Evolutionary conservation across 2,888 invertebrate species (phyloP), one percentile per base, ranked within the genome.

Genomic region (Ectemnius lituratus): DNA sequence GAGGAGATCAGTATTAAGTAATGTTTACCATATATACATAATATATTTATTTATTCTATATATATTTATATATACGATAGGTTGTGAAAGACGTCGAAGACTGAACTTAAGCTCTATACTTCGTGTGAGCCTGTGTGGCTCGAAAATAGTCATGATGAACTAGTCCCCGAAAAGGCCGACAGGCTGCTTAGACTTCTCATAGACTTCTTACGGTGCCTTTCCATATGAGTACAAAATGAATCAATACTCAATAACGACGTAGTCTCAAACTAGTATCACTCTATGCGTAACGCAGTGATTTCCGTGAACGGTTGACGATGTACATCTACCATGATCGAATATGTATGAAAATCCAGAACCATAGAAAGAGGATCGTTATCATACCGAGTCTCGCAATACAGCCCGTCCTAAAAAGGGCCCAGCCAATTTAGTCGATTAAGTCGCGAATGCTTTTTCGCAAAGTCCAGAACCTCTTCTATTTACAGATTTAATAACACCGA

Each of bases 131-230:
- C 77, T 67, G 64, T 74, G 77, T 75, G 86, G 83, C 88, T 87
- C 89, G 64, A 85, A 84, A 87, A 87, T 90, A 90, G 90, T 90
- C 90, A 89, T 88, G 80, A 86, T 78, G 86, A 90, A 89, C 90
- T 90, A 90, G 90, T 90, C 90, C 84, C 80, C 81, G 84, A 86
- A 37, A 37, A 8, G 85, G 86, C 84, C 86, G 82, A 85, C 85
- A 84, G 86, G 85, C 74, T 82, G 72, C 77, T 71, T 86, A 87
- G 85, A 80, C 85, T 88, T 88, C 85, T 75, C 78, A 80, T 71
- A 85, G 83, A 84, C 85, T 84, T 86, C 81, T 86, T 84, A 79
- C 84, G 87, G 88, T 88, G 88, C 88, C 87, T 88, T 88, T 84
- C 68, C 81, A 57, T 73, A 73, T 84, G 84, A 87, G 85, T 88